Base-by-base conservation (phyloP, 2,797 vertebrate species). In the Coilia nasus region DNA sequence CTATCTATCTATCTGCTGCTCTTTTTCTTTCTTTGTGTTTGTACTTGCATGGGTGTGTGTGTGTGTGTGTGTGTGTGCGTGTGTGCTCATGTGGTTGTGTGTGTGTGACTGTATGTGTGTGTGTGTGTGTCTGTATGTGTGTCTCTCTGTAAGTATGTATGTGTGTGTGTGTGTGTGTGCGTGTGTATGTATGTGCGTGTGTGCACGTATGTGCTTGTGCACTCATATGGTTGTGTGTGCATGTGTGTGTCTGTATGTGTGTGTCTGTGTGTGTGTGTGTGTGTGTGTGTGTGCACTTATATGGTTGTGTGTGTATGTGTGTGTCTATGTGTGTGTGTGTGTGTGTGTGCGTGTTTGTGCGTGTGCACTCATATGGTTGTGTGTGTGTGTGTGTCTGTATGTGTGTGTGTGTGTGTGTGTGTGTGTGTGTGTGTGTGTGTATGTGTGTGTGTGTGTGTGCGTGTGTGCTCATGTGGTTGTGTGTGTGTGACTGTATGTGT, bases 351-450 rank as follows among this genome's bases (percentile, higher is more conserved):
- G 28, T 75, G 67, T 75, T 2, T 10, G 31, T 78, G 2, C 21
- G 71, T 78, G 35, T 78, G 71, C 12, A 7, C 10, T 1, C 14
- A 14, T 54, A 9, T 78, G 71, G 41, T 3, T 75, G 31, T 78
- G 15, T 10, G 31, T 78, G 0, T 44, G 71, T 41, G 35, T 71
- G 64, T n/a, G 21, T 21, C 17, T 4, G 21, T 6, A 59, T 21
- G 17, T 59, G 57, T 59, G 17, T 59, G 1, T n/a, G 3, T 21
- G 11, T n/a, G 59, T 54, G 57, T 3, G 2, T 19, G 5, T 23
- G 6, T 28, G 64, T 12, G 50, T 78, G 83, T 56, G 44, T 46
- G 82, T 46, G 41, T 84, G 67, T 75, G 75, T n/a, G 50, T 83
- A 50, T 80, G 67, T 83, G 78, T 57, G 67, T 84, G 67, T 80